Evolutionary conservation across 2,113 vertebrate species (phyloP).

Genomic region (Asarcornis scutulata): DNA sequence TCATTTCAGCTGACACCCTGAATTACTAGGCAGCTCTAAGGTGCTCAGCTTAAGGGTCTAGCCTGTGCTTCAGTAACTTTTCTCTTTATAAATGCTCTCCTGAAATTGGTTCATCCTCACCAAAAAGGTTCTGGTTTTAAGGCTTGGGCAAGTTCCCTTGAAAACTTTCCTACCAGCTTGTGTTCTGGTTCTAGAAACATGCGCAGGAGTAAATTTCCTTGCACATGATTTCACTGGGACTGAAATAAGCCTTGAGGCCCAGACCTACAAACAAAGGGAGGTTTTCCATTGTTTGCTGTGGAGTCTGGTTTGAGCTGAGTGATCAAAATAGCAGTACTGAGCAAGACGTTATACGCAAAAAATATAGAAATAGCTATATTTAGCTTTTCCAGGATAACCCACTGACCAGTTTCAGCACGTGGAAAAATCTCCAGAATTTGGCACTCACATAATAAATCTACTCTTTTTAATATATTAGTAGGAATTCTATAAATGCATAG

Average conservation of each 20-base stretch:
- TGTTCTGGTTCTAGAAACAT: neutral
- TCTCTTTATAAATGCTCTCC: neutral
- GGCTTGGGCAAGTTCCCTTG: neutral
- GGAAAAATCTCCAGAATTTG: conserved; percentile 19
- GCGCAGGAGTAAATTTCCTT: neutral
- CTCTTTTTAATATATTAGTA: conserved; percentile 44
- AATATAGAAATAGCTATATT: conserved; percentile 22
- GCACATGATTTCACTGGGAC: neutral
- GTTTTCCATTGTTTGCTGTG: neutral
- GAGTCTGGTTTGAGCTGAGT: neutral
- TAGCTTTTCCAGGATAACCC: conserved; percentile 34
- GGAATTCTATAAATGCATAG: conserved; percentile 42
- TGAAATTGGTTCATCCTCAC: neutral
- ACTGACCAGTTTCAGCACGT: conserved; percentile 2
- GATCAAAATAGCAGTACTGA: conserved; percentile 22
- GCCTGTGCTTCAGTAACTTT: neutral
- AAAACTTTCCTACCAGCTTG: neutral
- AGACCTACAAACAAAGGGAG: neutral
- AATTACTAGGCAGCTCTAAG: neutral
- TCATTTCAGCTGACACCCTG: neutral
- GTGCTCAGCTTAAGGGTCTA: neutral
- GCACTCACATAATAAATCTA: conserved; percentile 34
- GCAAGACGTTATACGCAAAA: neutral
- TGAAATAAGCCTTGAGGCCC: neutral
- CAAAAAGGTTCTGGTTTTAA: neutral